Evolutionary conservation across 1,140 invertebrate species (phyloP).

Genomic region (Ostrea edulis): DNA sequence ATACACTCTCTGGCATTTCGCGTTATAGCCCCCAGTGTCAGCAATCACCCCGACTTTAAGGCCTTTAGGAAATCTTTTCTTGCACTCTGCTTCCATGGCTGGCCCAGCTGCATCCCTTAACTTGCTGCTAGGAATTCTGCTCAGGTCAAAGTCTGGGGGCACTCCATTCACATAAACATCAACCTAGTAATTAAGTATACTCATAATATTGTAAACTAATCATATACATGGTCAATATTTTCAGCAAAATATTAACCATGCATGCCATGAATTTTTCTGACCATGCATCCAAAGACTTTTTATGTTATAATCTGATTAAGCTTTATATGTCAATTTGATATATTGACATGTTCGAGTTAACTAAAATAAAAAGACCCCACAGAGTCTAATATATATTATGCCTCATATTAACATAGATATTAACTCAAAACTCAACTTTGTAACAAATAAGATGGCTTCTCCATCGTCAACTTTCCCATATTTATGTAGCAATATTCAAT

Average conservation of each 20-base stretch:
- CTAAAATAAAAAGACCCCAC: too few species aligned
- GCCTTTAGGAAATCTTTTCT: not conserved
- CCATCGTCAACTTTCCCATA: too few species aligned
- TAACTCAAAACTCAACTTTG: too few species aligned
- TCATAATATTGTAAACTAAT: not conserved
- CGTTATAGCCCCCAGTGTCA: not conserved
- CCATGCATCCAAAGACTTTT: too few species aligned
- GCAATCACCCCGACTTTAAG: not conserved
- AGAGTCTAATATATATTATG: too few species aligned
- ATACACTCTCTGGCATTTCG: conserved; percentile 2
- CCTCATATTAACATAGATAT: too few species aligned
- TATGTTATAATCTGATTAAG: too few species aligned
- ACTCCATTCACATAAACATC: conserved; percentile 21
- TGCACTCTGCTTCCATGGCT: not conserved
- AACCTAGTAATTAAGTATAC: not conserved
- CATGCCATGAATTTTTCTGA: not conserved
- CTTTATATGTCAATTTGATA: too few species aligned
- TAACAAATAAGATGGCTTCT: too few species aligned
- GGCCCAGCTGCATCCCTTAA: not conserved
- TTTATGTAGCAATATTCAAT: too few species aligned
- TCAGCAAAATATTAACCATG: not conserved
- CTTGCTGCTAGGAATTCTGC: not conserved
- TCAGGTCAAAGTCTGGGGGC: conserved; percentile 3
- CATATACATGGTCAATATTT: not conserved
- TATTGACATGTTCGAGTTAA: too few species aligned